phyloP scores from a whole-genome alignment of 2,113 vertebrate species.

The Hemiscyllium ocellatum region DNA sequence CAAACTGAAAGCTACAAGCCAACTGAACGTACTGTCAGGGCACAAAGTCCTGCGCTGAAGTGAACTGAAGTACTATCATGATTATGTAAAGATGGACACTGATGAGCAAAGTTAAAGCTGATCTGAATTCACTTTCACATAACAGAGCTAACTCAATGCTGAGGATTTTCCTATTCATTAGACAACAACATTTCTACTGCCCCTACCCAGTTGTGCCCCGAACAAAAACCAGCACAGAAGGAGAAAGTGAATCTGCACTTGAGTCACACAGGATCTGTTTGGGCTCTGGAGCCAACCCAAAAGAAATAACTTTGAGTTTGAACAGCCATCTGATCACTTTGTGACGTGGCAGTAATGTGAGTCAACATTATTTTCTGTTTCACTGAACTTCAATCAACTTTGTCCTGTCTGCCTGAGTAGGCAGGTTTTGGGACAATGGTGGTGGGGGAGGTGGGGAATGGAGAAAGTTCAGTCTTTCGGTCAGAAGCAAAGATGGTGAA shows the following conservation, averaged over 20 bases:
- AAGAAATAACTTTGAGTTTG: neutral
- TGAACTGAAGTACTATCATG: neutral
- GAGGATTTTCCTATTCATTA: neutral
- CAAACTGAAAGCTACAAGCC: constrained; percentile 8
- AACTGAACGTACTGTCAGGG: neutral
- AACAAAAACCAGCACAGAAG: neutral
- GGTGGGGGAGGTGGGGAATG: neutral
- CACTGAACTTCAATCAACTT: neutral
- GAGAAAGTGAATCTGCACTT: neutral
- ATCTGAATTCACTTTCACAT: too few relatives aligned
- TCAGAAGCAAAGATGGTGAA: neutral
- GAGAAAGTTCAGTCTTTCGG: neutral
- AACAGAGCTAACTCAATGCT: too few relatives aligned
- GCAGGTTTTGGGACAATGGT: neutral
- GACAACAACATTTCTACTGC: neutral
- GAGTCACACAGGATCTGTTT: neutral
- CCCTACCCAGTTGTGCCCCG: neutral
- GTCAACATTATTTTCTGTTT: neutral
- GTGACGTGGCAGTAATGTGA: too few relatives aligned
- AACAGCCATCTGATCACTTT: neutral
- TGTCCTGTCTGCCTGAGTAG: neutral
- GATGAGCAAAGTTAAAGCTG: too few relatives aligned
- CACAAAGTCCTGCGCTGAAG: neutral
- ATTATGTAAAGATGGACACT: neutral
- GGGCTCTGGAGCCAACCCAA: neutral